phyloP scores from a whole-genome alignment of 2,113 vertebrate genomes.

The Ramphastos sulfuratus region DNA sequence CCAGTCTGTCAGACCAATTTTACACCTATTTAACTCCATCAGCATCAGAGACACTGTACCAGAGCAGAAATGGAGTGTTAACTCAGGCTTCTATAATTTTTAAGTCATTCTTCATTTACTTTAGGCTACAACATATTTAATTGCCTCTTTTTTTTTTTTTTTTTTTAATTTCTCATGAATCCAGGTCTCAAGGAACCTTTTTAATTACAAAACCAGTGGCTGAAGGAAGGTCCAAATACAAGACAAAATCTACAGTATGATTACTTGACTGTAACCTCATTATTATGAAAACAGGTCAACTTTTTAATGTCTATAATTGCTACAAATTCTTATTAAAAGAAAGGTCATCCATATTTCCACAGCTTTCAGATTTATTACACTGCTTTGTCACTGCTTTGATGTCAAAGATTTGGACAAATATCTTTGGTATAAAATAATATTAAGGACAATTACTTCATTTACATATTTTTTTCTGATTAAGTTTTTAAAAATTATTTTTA shows the following conservation, averaged over 20 bases:
- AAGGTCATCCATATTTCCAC: constrained; percentile 3
- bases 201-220: not conserved
- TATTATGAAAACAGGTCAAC: not conserved
- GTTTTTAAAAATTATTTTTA: not conserved
- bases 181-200: not conserved
- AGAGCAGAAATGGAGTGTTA: not conserved
- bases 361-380: constrained; percentile 10
- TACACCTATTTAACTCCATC: not conserved
- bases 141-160: not conserved
- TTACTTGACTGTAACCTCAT: not conserved
- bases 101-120: constrained; percentile 10
- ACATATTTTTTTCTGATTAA: not conserved
- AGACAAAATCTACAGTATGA: not conserved
- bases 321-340: constrained; percentile 32
- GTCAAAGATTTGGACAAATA: constrained; percentile 37
- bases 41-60: not conserved
- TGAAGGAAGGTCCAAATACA: not conserved
- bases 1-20: not conserved
- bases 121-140: not conserved
- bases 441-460: constrained; percentile 29
- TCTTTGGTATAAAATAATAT: not conserved
- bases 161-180: not conserved
- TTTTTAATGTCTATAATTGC: constrained; percentile 22
- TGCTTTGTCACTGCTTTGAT: constrained; percentile 7
- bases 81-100: not conserved